Evolutionary conservation across 2,888 invertebrate species (phyloP).

Genomic region (Scaptomyza flava): DNA sequence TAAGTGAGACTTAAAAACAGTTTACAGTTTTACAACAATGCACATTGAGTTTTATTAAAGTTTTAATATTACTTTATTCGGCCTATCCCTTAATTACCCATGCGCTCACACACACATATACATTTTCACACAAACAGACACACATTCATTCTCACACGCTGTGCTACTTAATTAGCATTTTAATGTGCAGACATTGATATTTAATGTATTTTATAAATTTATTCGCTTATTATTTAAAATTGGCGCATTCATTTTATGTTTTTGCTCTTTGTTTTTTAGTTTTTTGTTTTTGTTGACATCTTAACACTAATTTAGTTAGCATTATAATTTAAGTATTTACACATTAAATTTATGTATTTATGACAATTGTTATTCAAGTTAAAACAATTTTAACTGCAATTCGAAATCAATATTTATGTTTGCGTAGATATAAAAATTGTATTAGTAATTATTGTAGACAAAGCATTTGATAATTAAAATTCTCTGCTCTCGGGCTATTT

Average conservation of each 20-base stretch:
- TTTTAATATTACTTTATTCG: constrained; percentile 21
- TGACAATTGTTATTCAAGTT: constrained; percentile 45
- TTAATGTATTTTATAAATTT: constrained; percentile 36
- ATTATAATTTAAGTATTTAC: constrained; percentile 61
- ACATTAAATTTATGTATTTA: constrained; percentile 39
- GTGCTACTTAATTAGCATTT: constrained; percentile 59
- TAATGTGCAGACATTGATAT: constrained; percentile 49
- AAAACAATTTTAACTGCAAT: constrained; percentile 26
- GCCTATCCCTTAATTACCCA: constrained; percentile 30
- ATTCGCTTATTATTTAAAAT: constrained; percentile 65
- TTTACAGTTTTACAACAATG: constrained; percentile 77
- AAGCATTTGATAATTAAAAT: constrained; percentile 37
- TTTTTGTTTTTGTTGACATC: constrained; percentile 41
- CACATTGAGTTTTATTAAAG: constrained; percentile 59
- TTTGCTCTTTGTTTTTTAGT: constrained; percentile 35
- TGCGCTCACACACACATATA: constrained; percentile 9
- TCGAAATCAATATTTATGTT: constrained; percentile 34
- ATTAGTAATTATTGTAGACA: constrained; percentile 43
- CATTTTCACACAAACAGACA: constrained; percentile 3
- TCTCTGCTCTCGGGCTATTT: constrained; percentile 60
- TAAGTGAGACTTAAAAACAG: constrained; percentile 77
- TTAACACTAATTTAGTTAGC: constrained; percentile 67
- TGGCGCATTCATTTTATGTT: constrained; percentile 58
- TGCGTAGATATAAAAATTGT: constrained; percentile 24
- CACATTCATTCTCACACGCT: constrained; percentile 1